phyloP scores from a whole-genome alignment of 1,140 invertebrate species.

The Centruroides vittatus region DNA sequence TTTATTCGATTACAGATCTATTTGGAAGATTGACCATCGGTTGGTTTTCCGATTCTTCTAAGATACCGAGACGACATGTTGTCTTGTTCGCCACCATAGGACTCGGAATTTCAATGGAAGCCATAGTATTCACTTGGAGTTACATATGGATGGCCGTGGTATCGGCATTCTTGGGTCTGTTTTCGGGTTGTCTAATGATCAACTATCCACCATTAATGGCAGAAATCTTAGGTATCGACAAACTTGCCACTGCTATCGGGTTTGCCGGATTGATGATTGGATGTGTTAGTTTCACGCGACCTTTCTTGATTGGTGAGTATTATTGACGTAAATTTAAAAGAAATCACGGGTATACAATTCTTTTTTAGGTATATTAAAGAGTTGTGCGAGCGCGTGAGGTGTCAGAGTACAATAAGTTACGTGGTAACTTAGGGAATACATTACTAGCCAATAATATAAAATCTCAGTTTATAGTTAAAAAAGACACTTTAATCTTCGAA shows the following conservation, averaged over 20 bases:
- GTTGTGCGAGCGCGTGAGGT: too few species aligned
- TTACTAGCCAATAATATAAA: too few species aligned
- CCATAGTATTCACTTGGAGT: not conserved
- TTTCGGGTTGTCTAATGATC: slow-evolving; percentile 10
- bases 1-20: slow-evolving; percentile 5
- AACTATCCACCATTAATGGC: slow-evolving; percentile 15
- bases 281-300: slow-evolving; percentile 9
- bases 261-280: slow-evolving; percentile 9
- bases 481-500: too few species aligned
- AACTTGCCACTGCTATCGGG: slow-evolving; percentile 13
- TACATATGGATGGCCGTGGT: not conserved
- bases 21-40: slow-evolving; percentile 10
- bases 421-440: too few species aligned
- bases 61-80: slow-evolving; percentile 1
- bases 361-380: too few species aligned
- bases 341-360: too few species aligned
- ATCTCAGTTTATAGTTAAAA: too few species aligned
- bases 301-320: slow-evolving; percentile 15
- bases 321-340: too few species aligned
- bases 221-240: slow-evolving; percentile 12
- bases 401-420: too few species aligned
- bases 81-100: slow-evolving; percentile 4
- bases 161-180: slow-evolving; percentile 1
- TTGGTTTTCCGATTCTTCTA: slow-evolving; percentile 10
- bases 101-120: slow-evolving; percentile 2